phyloP scores from a whole-genome alignment of 2,797 vertebrate genomes.

The Merluccius polli region DNA sequence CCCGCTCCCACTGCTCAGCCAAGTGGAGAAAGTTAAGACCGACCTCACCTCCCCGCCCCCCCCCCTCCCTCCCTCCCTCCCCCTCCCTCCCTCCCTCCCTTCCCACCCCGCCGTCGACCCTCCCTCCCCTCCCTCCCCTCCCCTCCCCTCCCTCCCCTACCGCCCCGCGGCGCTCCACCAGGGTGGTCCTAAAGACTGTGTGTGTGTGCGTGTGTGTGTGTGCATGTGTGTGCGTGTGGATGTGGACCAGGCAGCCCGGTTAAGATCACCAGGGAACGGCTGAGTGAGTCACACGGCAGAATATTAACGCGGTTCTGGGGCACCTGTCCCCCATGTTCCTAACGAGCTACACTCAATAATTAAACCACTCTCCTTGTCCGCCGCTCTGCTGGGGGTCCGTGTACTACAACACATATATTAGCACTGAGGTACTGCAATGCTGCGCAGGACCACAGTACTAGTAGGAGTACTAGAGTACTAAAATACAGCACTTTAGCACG shows the following conservation, averaged over 20 bases:
- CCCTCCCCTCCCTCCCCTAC: not conserved
- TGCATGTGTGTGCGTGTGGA: conserved; percentile 15
- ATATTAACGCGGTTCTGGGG: conserved; percentile 64
- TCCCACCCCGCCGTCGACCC: too few species aligned
- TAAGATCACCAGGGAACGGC: conserved; percentile 51
- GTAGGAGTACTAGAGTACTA: not conserved
- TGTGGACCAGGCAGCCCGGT: conserved; percentile 29
- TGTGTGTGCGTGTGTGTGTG: not conserved
- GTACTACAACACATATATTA: not conserved
- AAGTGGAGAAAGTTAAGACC: not conserved
- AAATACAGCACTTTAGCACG: too few species aligned
- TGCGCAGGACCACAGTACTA: too few species aligned
- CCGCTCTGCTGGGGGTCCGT: conserved; percentile 56
- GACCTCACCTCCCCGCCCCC: not conserved
- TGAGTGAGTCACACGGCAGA: conserved; percentile 55
- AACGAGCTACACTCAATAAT: conserved; percentile 63
- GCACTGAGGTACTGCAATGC: not conserved
- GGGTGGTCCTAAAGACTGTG: not conserved
- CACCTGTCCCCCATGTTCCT: conserved; percentile 39
- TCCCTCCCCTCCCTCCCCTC: too few species aligned
- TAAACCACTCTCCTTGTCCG: conserved; percentile 66
- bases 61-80: not conserved
- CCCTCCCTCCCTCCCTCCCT: not conserved
- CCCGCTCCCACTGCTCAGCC: not conserved
- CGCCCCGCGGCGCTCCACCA: not conserved